Percentiles rank a stretch among this genome's conserved stretches.
phyloP scores from a whole-genome alignment of 2,113 vertebrate species.

The Morone chrysops region DNA sequence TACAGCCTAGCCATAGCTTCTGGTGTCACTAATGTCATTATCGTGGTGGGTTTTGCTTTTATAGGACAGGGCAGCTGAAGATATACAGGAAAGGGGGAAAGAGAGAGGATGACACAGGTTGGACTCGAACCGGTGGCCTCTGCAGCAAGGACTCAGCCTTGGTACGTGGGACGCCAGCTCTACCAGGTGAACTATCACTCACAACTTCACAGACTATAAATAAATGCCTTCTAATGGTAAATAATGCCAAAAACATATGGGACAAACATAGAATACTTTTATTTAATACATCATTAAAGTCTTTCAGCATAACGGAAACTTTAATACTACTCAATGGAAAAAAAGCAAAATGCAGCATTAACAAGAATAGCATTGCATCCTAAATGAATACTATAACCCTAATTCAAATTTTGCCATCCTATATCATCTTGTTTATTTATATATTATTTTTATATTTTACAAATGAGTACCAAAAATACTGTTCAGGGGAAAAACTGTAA shows the following conservation, averaged over 20 bases:
- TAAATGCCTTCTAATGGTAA: no score
- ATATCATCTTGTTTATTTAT: neutral
- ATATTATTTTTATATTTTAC: neutral
- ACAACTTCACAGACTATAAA: no score
- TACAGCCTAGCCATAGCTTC: no score
- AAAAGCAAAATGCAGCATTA: conserved; percentile 31
- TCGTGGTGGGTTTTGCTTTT: no score
- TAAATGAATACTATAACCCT: conserved; percentile 2
- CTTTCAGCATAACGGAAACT: neutral
- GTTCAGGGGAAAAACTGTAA: neutral
- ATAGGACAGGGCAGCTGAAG: no score
- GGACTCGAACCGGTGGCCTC: no score
- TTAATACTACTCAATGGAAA: neutral
- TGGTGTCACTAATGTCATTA: no score
- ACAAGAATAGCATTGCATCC: conserved; percentile 9
- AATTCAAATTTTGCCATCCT: neutral
- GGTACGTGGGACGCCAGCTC: no score
- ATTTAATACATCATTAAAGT: conserved; percentile 28
- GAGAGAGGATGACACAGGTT: no score
- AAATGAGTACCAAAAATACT: neutral
- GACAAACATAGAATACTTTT: neutral
- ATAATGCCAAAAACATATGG: neutral
- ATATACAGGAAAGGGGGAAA: no score
- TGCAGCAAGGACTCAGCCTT: no score
- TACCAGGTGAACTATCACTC: no score